These are phyloP conservation scores for Meles meles DNA, from an alignment of 2,113 vertebrate species.

Conservation along the genomic window DNA sequence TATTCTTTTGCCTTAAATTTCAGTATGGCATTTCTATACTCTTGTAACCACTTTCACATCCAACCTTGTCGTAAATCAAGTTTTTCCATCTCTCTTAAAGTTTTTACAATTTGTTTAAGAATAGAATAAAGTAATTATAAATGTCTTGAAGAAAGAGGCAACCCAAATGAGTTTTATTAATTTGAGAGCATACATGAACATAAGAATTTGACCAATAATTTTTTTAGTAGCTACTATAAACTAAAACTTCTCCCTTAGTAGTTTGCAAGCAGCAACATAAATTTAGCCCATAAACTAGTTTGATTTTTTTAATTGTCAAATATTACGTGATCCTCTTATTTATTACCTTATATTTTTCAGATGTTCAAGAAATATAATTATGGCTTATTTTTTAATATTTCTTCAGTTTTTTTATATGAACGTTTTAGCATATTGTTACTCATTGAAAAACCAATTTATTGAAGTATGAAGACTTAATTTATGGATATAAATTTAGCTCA, in stretches of 20 bases:
- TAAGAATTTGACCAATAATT: background rate
- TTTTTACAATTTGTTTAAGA: background rate
- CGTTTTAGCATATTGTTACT: background rate
- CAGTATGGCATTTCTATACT: constrained; percentile 33
- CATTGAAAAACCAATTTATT: background rate
- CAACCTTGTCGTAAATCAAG: constrained; percentile 6
- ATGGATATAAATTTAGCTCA: constrained; percentile 19
- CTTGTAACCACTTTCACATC: background rate
- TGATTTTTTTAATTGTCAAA: background rate
- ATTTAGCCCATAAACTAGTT: background rate
- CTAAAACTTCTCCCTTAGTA: background rate
- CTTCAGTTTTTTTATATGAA: background rate
- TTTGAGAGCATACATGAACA: background rate
- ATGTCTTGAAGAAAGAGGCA: background rate
- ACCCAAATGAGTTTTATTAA: constrained; percentile 5
- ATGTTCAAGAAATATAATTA: background rate
- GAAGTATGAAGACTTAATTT: background rate
- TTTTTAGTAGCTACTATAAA: background rate
- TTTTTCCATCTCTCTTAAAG: background rate
- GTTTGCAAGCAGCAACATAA: background rate
- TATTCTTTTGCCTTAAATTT: constrained; percentile 44
- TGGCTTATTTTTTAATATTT: background rate
- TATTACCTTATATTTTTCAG: background rate
- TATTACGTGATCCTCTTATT: background rate
- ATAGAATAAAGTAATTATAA: background rate